Conservation (phyloP, 1,140 invertebrate genomes). For the Chrysomallon squamiferum region DNA sequence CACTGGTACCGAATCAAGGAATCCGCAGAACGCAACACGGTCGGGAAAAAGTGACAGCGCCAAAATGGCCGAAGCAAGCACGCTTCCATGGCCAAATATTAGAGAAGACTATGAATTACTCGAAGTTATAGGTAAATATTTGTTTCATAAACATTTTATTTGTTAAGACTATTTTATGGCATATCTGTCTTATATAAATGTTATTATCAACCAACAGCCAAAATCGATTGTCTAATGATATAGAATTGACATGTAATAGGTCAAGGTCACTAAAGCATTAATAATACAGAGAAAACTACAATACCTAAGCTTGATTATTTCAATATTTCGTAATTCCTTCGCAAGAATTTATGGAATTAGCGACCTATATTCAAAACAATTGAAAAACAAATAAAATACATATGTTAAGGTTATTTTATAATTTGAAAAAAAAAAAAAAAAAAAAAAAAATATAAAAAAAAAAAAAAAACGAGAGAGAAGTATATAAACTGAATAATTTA, state of each 20-base stretch:
- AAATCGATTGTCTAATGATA: neutral
- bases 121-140: slow-evolving; percentile 87
- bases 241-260: neutral
- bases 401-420: too few species aligned
- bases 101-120: slow-evolving; percentile 93
- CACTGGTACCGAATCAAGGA: too few species aligned
- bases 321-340: neutral
- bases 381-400: too few species aligned
- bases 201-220: neutral
- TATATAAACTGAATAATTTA: too few species aligned
- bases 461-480: too few species aligned
- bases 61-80: slow-evolving; percentile 6
- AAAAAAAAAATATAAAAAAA: too few species aligned
- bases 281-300: neutral
- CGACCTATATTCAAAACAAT: too few species aligned
- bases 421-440: too few species aligned
- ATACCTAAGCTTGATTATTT: neutral
- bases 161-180: neutral
- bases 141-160: neutral
- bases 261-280: neutral
- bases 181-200: neutral
- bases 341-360: too few species aligned
- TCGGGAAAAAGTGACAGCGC: neutral
- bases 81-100: slow-evolving; percentile 81
- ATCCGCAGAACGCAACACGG: too few species aligned